Evolutionary conservation across 2,113 vertebrate species (phyloP).

Genomic region (Limnothrissa miodon): DNA sequence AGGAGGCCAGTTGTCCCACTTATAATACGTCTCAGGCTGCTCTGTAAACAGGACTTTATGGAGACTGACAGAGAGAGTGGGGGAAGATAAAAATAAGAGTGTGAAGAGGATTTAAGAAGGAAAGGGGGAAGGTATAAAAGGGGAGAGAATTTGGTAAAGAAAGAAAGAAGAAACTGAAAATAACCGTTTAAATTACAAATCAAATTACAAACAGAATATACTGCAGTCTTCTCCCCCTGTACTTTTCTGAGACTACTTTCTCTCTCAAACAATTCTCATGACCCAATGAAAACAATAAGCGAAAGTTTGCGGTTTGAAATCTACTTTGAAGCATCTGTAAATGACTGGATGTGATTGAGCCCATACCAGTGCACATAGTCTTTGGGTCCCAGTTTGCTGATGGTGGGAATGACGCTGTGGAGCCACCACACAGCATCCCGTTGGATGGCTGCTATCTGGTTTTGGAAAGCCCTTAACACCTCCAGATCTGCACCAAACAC

Average conservation of each 20-base stretch:
- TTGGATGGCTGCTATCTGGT: constrained; percentile 94
- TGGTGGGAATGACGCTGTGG: constrained; percentile 91
- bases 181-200: neutral
- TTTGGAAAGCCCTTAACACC: constrained; percentile 90
- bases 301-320: neutral
- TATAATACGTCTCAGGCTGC: constrained; percentile 98
- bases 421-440: constrained; percentile 98
- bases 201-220: neutral
- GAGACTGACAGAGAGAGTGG: constrained; percentile 70
- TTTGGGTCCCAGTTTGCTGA: constrained; percentile 91
- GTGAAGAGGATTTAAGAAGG: neutral
- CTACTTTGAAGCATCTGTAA: neutral
- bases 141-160: neutral
- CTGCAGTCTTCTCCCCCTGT: neutral
- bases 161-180: neutral
- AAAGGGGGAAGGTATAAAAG: neutral
- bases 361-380: constrained; percentile 95
- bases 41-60: constrained; percentile 99
- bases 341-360: neutral
- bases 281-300: neutral
- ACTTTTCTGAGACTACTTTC: neutral
- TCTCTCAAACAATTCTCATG: neutral
- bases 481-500: constrained; percentile 81
- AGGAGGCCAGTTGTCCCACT: constrained; percentile 99
- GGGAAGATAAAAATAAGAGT: neutral